These are phyloP conservation scores for Mythimna loreyi DNA, from an alignment of 2,888 invertebrate genomes.

Conservation along the genomic window DNA sequence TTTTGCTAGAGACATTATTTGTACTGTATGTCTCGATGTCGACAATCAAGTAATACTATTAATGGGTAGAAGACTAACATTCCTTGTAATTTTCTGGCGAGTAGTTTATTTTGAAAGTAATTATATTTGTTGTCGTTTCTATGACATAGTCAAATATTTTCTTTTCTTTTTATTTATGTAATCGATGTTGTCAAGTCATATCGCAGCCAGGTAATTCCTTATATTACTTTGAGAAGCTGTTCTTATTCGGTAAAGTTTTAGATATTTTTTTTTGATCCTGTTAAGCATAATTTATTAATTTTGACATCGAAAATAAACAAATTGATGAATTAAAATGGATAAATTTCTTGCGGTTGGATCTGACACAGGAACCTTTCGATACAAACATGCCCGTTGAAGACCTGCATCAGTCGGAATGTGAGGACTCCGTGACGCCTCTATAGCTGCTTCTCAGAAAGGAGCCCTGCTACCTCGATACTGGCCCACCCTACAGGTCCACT, in stretches of 20 bases:
- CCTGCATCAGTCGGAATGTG: too few relatives aligned
- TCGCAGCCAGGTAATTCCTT: neutral
- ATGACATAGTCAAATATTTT: constrained; percentile 1
- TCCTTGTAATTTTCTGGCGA: constrained; percentile 11
- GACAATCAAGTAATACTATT: neutral
- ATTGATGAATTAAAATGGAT: too few relatives aligned
- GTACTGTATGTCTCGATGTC: neutral
- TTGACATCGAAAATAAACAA: neutral
- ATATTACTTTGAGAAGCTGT: constrained; percentile 1
- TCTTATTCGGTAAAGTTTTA: neutral
- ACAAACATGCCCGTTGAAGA: too few relatives aligned
- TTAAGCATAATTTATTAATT: neutral
- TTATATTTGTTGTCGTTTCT: constrained; percentile 6
- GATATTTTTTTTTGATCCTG: neutral
- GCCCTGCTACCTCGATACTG: too few relatives aligned
- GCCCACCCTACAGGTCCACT: too few relatives aligned
- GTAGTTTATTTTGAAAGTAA: neutral
- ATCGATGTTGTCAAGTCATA: neutral
- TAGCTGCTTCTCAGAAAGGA: too few relatives aligned
- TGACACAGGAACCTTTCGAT: too few relatives aligned
- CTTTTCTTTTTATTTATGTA: neutral
- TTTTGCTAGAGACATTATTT: constrained; percentile 15
- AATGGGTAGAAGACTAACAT: neutral
- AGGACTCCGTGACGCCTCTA: too few relatives aligned
- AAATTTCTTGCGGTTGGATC: too few relatives aligned